Evolutionary conservation across 2,888 invertebrate genomes (phyloP).

Genomic region (Cerceris ruficornis): DNA sequence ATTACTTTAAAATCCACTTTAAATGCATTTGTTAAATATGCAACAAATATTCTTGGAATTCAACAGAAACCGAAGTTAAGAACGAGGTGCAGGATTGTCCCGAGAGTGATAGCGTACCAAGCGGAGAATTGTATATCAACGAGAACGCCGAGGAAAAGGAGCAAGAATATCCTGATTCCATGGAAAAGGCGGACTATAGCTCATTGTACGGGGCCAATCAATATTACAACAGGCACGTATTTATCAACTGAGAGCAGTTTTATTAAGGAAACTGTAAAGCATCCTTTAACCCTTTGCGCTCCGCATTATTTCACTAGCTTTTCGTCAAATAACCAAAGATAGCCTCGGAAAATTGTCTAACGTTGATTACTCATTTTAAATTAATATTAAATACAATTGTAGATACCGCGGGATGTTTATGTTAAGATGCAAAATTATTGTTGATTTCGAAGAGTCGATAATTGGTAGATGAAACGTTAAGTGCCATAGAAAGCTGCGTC

Average conservation of each 20-base stretch:
- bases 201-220: conserved; percentile 77
- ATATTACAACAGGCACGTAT: conserved; percentile 77
- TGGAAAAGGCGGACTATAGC: conserved; percentile 79
- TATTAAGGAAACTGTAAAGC: background rate
- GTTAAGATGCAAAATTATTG: too few species aligned
- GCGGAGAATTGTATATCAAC: conserved; percentile 79
- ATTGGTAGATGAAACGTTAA: too few species aligned
- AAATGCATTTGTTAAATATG: background rate
- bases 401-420: too few species aligned
- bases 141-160: conserved; percentile 80
- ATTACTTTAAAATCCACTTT: background rate
- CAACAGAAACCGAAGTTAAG: conserved; percentile 78
- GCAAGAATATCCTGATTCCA: conserved; percentile 78
- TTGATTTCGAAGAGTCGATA: too few species aligned
- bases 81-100: conserved; percentile 80
- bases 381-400: too few species aligned
- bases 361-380: too few species aligned
- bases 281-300: background rate
- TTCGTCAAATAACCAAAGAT: too few species aligned
- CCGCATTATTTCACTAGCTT: too few species aligned
- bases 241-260: background rate
- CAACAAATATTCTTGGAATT: conserved; percentile 29
- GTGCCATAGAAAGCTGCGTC: too few species aligned
- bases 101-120: conserved; percentile 78
- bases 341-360: too few species aligned